Conservation (phyloP, 2,797 vertebrate genomes). For the Momotus momota region DNA sequence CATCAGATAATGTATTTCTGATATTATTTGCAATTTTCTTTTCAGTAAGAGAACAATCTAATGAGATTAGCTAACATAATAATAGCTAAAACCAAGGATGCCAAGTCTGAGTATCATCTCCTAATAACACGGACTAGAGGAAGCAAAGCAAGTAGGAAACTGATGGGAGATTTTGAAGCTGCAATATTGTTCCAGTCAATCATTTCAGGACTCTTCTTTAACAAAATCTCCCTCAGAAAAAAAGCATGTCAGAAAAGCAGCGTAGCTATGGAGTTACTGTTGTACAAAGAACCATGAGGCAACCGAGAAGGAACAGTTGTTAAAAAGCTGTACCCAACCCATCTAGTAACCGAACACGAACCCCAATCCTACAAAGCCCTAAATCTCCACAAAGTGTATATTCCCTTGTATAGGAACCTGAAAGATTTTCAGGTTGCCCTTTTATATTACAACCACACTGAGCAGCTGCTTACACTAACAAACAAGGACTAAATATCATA, state of each 20-base stretch:
- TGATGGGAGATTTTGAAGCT: not conserved
- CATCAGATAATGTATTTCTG: slow-evolving; percentile 63
- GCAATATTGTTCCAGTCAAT: not conserved
- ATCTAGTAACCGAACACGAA: not conserved
- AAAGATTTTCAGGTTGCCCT: not conserved
- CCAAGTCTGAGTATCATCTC: slow-evolving; percentile 1
- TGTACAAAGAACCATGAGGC: not conserved
- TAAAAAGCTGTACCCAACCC: not conserved
- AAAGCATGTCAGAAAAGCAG: not conserved
- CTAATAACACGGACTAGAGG: not conserved
- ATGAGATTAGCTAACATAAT: not conserved
- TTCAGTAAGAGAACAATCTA: slow-evolving; percentile 50
- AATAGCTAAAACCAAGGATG: slow-evolving; percentile 33
- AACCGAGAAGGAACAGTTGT: not conserved
- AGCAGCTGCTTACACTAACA: not conserved
- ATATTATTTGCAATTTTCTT: slow-evolving; percentile 54
- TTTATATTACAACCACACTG: not conserved
- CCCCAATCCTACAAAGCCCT: not conserved
- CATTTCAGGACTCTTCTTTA: not conserved
- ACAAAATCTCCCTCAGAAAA: not conserved
- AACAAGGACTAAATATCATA: not conserved
- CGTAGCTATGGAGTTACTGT: not conserved
- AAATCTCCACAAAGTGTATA: not conserved
- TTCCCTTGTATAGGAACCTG: rapidly evolving
- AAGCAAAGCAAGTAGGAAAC: slow-evolving; percentile 17